Conservation (phyloP, 2,797 vertebrate species). For the Aselliscus stoliczkanus region DNA sequence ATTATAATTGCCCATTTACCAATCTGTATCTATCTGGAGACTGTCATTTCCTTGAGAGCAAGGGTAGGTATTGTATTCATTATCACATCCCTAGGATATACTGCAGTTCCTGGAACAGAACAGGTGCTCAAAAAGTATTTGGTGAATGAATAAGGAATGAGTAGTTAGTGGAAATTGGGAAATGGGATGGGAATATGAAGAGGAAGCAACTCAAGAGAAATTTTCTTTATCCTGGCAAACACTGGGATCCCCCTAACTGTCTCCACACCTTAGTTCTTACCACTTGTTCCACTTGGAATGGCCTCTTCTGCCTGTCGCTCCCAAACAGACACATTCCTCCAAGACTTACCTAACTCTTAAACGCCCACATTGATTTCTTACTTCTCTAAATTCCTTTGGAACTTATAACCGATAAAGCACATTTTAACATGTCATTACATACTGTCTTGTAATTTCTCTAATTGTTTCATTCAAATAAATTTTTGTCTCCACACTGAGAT, state of each 20-base stretch:
- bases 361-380: conserved; percentile 2
- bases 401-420: not conserved
- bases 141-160: not conserved
- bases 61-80: not conserved
- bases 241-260: not conserved
- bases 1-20: not conserved
- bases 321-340: not conserved
- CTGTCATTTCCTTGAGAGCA: not conserved
- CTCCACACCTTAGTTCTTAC: not conserved
- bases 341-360: conserved; percentile 8
- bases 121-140: not conserved
- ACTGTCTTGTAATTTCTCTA: not conserved
- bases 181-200: not conserved
- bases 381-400: conserved; percentile 24
- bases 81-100: not conserved
- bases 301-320: not conserved
- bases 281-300: conserved; percentile 2
- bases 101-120: not conserved
- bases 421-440: not conserved
- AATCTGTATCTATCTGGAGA: not conserved
- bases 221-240: not conserved
- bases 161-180: not conserved
- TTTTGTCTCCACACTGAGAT: conserved; percentile 21
- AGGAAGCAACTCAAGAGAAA: not conserved
- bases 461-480: conserved; percentile 19